Evolutionary conservation across 2,113 vertebrate genomes (phyloP).

Genomic region (Dromas ardeola): DNA sequence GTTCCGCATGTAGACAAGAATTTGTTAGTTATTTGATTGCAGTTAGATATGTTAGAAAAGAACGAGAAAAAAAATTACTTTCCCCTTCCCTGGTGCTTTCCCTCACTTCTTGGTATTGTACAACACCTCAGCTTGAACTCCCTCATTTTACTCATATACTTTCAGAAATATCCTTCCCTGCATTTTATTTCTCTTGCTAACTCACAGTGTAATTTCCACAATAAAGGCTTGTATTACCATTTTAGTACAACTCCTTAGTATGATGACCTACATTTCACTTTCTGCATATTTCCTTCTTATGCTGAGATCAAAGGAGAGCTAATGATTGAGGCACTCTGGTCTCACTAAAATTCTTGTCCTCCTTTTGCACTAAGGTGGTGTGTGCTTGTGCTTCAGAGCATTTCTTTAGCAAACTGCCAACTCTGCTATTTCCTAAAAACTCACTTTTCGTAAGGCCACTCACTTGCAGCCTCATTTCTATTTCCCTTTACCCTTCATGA

Average conservation of each 20-base stretch:
- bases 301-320: constrained; percentile 48
- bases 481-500: background rate
- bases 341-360: background rate
- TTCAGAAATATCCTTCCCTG: background rate
- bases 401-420: background rate
- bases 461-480: background rate
- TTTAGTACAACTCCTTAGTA: background rate
- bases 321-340: background rate
- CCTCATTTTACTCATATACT: background rate
- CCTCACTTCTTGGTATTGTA: background rate
- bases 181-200: background rate
- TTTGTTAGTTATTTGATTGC: background rate
- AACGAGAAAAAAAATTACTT: background rate
- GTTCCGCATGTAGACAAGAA: background rate
- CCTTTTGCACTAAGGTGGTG: background rate
- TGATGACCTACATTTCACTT: constrained; percentile 61
- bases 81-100: background rate
- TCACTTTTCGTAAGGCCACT: background rate
- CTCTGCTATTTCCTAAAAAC: background rate
- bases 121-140: background rate
- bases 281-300: constrained; percentile 8
- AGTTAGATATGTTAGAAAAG: background rate
- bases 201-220: background rate
- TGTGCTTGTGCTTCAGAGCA: background rate
- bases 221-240: background rate